Base-by-base conservation (phyloP, 2,113 vertebrate species). In the Odobenus rosmarus region DNA sequence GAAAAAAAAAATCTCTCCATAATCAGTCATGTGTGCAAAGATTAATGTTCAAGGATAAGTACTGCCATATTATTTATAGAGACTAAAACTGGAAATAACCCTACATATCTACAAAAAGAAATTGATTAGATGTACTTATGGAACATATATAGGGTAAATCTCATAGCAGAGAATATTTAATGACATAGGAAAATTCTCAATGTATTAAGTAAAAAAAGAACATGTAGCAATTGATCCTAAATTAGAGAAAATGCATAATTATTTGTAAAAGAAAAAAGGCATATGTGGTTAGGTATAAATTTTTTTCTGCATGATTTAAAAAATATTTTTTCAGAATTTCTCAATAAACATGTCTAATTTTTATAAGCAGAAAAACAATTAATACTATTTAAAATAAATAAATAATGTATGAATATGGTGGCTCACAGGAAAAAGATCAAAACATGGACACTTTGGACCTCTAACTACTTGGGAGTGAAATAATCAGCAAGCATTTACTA, bases 1-100 rank as follows among this genome's bases (percentile, higher is more conserved):
- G 46, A 18, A 4, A 9, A 23, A 39, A 55, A 51, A 89, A 53
- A 57, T 4, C 12, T 57, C 39, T 93, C 4, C 51, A 79, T 76
- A 80, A 90, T 28, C n/a, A 28, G 26, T 92, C 84, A 74, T 24
- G 36, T 87, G 83, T 57, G 24, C n/a, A 88, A 94, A 96, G 90
- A 86, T 91, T 79, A 93, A 93, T 46, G 74, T 79, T 69, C 67
- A 89, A 82, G 62, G 51, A 90, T 84, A 67, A 96, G 28, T 82
- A 46, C 5, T 74, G 4, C 11, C 14, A 23, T 64, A 31, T 39
- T 92, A 86, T 31, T 88, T 90, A 76, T 21, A 90, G 53, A 83
- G 69, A 51, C n/a, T 46, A 62, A 96, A 95, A 36, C 9, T 88
- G 53, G 51, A 83, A 95, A 83, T 15, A 87, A 55, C 12, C 26